Base-by-base conservation (phyloP, 2,797 vertebrate genomes). In the Centroberyx gerrardi region DNA sequence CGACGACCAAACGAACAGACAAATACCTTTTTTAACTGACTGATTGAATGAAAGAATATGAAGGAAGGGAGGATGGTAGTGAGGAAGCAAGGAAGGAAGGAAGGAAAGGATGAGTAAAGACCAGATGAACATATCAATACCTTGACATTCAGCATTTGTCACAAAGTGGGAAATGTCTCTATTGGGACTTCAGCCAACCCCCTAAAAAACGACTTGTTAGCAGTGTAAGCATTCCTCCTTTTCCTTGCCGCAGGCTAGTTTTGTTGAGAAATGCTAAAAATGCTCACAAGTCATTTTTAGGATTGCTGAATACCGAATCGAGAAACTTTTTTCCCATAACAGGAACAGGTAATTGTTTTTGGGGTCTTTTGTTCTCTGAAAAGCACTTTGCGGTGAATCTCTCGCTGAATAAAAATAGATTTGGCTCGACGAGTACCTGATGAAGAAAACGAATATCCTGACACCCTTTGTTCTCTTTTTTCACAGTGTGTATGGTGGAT, bases 201-300 rank as follows among this genome's bases (percentile, higher is more conserved):
- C 22, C 22, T 1, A 5, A 5, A 33, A 33, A 33, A 1, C 33
- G 33, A 2, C 33, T 33, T 5, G 33, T 33, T 33, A 33, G 33
- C 33, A 33, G 4, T 7, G 33, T 5, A 48, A 29, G 2, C 2
- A 13, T 52, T 12, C n/a, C 5, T 42, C 44, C 3, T 55, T 1
- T 55, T 15, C 8, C 4, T 69, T 6, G 56, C 83, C 53, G n/a
- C 42, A 2, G 76, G 81, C 55, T 15, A 1, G 0, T 33, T 81
- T 88, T 54, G 81, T 79, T 83, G 72, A 62, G 63, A 81, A 76
- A 52, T 17, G 29, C 15, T 4, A 48, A 15, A 38, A 60, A 61
- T 31, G 17, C 64, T 81, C 52, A 49, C 8, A 17, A 67, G 68
- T 72, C 54, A 17, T 69, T 74, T 77, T 56, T 4, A 4, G 8